Base-by-base conservation (phyloP, 2,113 vertebrate genomes). In the Erpornis zantholeuca region DNA sequence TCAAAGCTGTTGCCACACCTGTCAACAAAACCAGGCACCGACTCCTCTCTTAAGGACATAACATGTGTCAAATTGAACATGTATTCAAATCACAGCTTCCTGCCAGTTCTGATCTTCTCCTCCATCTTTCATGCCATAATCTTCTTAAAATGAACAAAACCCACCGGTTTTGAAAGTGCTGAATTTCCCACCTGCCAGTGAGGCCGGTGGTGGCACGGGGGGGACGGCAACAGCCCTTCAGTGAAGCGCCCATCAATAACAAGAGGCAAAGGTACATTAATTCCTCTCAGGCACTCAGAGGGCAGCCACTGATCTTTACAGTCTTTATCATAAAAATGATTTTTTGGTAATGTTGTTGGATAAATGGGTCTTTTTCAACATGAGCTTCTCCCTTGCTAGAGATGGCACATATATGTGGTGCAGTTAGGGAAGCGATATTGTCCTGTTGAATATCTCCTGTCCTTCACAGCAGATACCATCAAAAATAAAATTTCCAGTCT, bases 21-120 rank as follows among this genome's bases (percentile, higher is more conserved):
- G 96, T 97, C 97, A 96, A 94, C 92, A 91, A 91, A 98, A 90
- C 60, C 94, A 94, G 91, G 77, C 45, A 21, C 91, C 0, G 3
- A 61, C 90, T 75, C 73, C 88, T 83, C 78, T 97, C 96, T 95
- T 92, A 97, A 93, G 92, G 95, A 97, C 93, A 91, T 91, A 96
- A 97, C 83, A 82, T 20, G 42, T 70, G 92, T 97, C 97, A 97
- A 91, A 97, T 60, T 95, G 97, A 96, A 98, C 86, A 95, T 89
- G 94, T 93, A 94, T 95, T 98, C 97, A 97, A 97, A 98, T 97
- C 84, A 94, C 80, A 96, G 84, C 72, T 95, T 92, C 91, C 94
- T 98, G 97, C 92, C 97, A 94, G 69, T 76, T 94, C 91, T 92
- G 82, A 97, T 97, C 89, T 95, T 73, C 72, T 54, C 40, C 38